phyloP scores from a whole-genome alignment of 1,140 invertebrate species.

The Camponotus floridanus region DNA sequence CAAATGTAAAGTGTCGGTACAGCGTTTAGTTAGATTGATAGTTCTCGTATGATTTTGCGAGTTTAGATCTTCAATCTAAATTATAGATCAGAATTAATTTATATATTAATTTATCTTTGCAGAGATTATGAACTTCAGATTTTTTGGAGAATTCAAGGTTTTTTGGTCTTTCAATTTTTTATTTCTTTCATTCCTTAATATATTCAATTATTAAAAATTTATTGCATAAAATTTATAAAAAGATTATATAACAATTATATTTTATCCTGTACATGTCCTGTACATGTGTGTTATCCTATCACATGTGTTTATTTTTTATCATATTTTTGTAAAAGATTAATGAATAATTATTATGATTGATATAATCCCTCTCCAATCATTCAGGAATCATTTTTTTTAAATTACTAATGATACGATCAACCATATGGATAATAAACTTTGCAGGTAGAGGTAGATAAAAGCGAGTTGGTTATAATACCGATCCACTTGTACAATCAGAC shows the following conservation, averaged over 20 bases:
- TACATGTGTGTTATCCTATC: neutral
- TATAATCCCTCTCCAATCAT: neutral
- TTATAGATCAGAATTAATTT: neutral
- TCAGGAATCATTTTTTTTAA: neutral
- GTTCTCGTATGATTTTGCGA: neutral
- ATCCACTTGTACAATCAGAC: conserved; percentile 43
- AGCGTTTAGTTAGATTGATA: neutral
- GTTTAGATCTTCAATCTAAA: neutral
- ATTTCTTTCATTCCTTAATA: neutral
- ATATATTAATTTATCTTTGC: neutral
- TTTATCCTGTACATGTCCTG: neutral
- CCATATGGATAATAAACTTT: neutral
- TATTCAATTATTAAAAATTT: neutral
- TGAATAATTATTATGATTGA: neutral
- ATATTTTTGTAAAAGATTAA: neutral
- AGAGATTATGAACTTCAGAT: neutral
- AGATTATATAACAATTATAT: neutral
- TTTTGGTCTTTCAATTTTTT: neutral
- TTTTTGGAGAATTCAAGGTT: neutral
- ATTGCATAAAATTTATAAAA: neutral
- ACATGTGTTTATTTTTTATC: neutral
- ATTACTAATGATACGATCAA: conserved; percentile 9
- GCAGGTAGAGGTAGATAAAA: neutral
- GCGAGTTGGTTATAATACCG: neutral
- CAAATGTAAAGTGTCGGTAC: neutral